Evolutionary conservation across 2,888 invertebrate species (phyloP), one percentile per base, ranked within the genome.

Genomic region (Stenolophus ochropezus): DNA sequence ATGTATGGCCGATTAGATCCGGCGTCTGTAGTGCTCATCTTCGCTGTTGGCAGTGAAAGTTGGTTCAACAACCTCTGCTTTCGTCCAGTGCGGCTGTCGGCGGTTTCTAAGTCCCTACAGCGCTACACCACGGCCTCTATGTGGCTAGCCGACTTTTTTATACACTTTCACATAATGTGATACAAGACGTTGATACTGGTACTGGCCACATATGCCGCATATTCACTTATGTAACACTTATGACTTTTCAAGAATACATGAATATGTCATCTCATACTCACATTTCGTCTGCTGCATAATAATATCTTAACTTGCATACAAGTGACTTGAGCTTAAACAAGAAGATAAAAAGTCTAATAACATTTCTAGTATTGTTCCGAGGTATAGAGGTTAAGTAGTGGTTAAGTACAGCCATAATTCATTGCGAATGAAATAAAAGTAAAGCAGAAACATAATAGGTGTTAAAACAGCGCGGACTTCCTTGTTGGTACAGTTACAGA

Each of bases 1-100:
- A n/a, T n/a, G n/a, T n/a, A n/a, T n/a, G n/a, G n/a, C n/a, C n/a
- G n/a, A n/a, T n/a, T n/a, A n/a, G n/a, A n/a, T n/a, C n/a, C n/a
- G n/a, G n/a, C n/a, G n/a, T n/a, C n/a, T n/a, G n/a, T n/a, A n/a
- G n/a, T n/a, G 65, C 65, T n/a, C 65, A 69, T 69, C 65, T 42
- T 69, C 65, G 65, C 65, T 69, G 65, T 16, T 69, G 65, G 65
- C 65, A 69, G 65, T 69, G 65, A 69, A 69, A 69, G 65, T 69
- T 69, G 33, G 65, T 69, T 69, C 65, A 69, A 69, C 65, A 69
- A 69, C 65, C 65, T 69, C 5, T 42, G 33, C 33, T 42, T 42
- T 42, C 33, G 33, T 42, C 33, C 33, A 42, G 33, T 42, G 33
- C 33, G 11, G 33, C 33, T 42, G 33, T 42, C 33, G 6, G 33